Base-by-base conservation (phyloP, 2,113 vertebrate species). In the Carettochelys insculpta region DNA sequence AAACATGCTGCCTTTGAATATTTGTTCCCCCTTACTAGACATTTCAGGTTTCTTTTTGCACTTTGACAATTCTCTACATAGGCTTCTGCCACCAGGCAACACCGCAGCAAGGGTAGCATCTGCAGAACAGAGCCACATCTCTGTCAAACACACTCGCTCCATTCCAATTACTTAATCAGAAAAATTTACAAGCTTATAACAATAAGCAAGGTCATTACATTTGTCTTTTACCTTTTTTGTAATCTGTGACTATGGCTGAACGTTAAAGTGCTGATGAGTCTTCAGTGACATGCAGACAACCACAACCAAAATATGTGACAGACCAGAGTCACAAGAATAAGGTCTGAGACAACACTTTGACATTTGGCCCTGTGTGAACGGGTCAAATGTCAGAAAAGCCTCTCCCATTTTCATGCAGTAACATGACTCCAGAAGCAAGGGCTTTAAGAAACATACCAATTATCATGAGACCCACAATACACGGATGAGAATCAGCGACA, bases 1-100 rank as follows among this genome's bases (percentile, higher is more conserved):
- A 56, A 14, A 19, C 20, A 27, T 22, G 34, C 61, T 6, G 34
- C 80, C 12, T 58, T n/a, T 2, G 16, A 73, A 45, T 0, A 0
- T 43, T 38, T 77, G 47, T 16, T 77, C 31, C 7, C 31, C 43
- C 48, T 77, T 81, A 58, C 29, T 38, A 48, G 61, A 45, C 20
- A 27, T 76, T 83, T 76, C 58, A 79, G 16, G 7, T 13, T 3
- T 48, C 56, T 80, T 58, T n/a, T 9, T 38, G 16, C 0, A 0
- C 31, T 41, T 52, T 48, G 13, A 24, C 19, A 6, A 13, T 5
- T 77, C 83, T 89, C 89, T 79, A 24, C 85, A 79, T 87, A n/a
- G 9, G 8, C 5, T 78, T 12, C 5, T 54, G 17, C 34, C 11
- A 24, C 4, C n/a, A 52, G 19, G 38, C 19, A 68, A 76, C 76